Evolutionary conservation across 2,888 invertebrate species (phyloP), one percentile per base, ranked within the genome.

Genomic region (Patella pellucida): DNA sequence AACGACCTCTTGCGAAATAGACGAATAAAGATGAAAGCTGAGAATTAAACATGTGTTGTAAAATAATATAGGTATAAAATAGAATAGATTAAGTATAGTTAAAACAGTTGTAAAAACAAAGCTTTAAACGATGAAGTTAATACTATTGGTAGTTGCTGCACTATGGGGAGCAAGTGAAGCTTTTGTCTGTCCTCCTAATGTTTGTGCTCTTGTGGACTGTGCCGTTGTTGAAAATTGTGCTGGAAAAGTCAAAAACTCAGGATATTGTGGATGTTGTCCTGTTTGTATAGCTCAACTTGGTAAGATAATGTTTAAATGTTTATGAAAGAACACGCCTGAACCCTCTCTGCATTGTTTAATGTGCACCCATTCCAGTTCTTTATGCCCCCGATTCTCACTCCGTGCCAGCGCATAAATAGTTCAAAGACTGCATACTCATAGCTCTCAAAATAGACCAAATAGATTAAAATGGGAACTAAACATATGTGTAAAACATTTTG

Each of bases 241-340:
- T n/a, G 78, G 78, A 9, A 69, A 9, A 5, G 68, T 78, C n/a
- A 74, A 74, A 12, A 2, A n/a, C 11, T 73, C 73, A 51, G 78
- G 78, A 56, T 76, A 69, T 72, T 78, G 78, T 52, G 78, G 78
- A 19, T 78, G 78, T 54, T 78, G 78, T 50, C 76, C 75, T 50
- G 16, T 51, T 12, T 76, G 76, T 31, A 68, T 69, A n/a, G 31
- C 31, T 0, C 23, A 67, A 16, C 54, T 78, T 50, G 74, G 78
- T 78, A 52, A 78, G 70, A 41, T 16, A n/a, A 16, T 19, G 11
- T 69, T n/a, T 69, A 27, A 9, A 19, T 69, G 69, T 23, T 23
- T 23, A 16, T 68, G 19, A 19, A 31, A 23, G 23, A 4, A 23
- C 16, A 5, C 7, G 23, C 27, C 15, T 15, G n/a, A 15, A 16